Base-by-base conservation (phyloP, 2,888 invertebrate species). In the Nemotelus pantherinus region DNA sequence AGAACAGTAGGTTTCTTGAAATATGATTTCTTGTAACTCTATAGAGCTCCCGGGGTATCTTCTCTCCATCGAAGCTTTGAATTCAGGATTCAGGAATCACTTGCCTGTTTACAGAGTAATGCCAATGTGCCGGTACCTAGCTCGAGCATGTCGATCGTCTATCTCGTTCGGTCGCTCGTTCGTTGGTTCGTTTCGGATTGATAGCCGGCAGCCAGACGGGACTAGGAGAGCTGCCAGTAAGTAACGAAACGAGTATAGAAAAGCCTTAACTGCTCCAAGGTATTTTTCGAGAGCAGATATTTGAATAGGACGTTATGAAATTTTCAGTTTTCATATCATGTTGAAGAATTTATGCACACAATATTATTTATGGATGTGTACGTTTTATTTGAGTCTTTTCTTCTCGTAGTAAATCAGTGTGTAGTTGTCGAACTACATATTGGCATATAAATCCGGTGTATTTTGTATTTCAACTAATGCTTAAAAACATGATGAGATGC, bases 281-380 rank as follows among this genome's bases (percentile, higher is more conserved):
- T 81, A 81, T 81, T 81, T 80, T 81, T 80, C 80, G 77, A 79
- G 80, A 81, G 80, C 78, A 81, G 79, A 80, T 80, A 81, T 81
- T 81, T 81, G 80, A 81, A 81, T 80, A 81, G 81, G 55, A 80
- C 80, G 80, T 81, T 80, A 81, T 81, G 81, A 81, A 81, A 79
- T 81, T 81, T 81, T 81, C 77, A 77, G 77, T 77, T 77, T 77
- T 77, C 77, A 77, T 77, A 77, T 77, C 77, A 60, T 78, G 45
- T 77, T 68, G 70, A 77, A 78, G 78, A 79, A 78, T 79, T 79
- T 77, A 67, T 78, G 74, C 76, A 79, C 76, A 78, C 77, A 78
- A 78, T 60, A 79, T 79, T 77, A 77, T 79, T 79, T 78, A 79
- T 79, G 79, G 78, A 79, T 25, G 25, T 25, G 25, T 76, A 79